Evolutionary conservation across 2,113 vertebrate species (phyloP), one percentile per base, ranked within the genome.

Genomic region (Alligator mississippiensis): DNA sequence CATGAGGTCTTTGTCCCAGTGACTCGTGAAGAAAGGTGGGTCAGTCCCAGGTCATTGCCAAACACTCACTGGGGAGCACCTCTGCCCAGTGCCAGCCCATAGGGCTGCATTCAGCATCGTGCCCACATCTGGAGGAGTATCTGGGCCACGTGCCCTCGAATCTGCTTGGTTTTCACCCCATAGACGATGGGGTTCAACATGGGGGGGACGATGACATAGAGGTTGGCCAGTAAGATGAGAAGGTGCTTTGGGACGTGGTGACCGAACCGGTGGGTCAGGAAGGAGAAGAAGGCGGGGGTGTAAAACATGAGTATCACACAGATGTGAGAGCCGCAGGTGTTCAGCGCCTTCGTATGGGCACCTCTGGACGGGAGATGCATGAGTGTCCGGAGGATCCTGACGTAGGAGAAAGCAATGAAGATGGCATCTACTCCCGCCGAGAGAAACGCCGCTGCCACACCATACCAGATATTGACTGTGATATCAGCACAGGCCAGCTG

Each of bases 271-370:
- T 80, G 60, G 0, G 1, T 34, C 4, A 74, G 72, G 27, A 83
- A 63, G 57, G 70, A 97, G 83, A 87, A 86, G 64, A 54, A 6
- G 12, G 66, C 90, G 12, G 77, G 90, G 0, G 4, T 60, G 18
- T 96, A 97, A 60, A 91, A 90, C 80, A 94, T 34, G 60, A 94
- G 12, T 2, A 96, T 96, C 60, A 96, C 87, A 4, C 95, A 96
- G 30, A 94, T 9, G 47, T 96, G 96, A 21, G 95, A 93, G 34
- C 88, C 75, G 11, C 91, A 96, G 54, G 94, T 96, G 64, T 90
- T 93, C 30, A 96, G 83, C 25, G 95, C 87, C 84, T 84, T 96
- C 61, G 28, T 74, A 68, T 38, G 91, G 17, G 94, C 82, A 1
- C 28, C 17, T 22, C 1, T 27, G 81, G 96, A 95, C 0, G 27